Percentiles rank a stretch among this genome's conserved stretches.
Evolutionary conservation across 2,113 vertebrate genomes (phyloP).

Genomic region (Oreocharis arfaki): DNA sequence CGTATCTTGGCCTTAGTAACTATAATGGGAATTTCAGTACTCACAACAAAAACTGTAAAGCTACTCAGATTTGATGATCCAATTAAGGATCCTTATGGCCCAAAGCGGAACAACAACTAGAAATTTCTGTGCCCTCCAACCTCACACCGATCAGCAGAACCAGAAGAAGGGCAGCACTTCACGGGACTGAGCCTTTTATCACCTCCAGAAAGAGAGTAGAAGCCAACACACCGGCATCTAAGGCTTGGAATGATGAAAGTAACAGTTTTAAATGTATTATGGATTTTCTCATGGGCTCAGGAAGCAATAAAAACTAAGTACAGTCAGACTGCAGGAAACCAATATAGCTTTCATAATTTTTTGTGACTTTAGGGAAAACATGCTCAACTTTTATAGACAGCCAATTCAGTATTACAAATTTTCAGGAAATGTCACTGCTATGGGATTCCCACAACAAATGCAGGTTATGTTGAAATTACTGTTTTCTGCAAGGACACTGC

Average conservation of each 20-base stretch:
- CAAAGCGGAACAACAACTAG: neutral
- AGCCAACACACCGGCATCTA: neutral
- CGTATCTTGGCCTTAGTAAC: neutral
- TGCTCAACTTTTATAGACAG: neutral
- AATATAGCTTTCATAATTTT: conserved; percentile 50
- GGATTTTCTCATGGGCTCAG: conserved; percentile 37
- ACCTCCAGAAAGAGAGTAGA: neutral
- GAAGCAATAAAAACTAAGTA: conserved; percentile 53
- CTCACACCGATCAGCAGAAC: neutral
- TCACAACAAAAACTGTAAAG: neutral
- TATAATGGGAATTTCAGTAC: neutral
- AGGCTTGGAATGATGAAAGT: conserved; percentile 14
- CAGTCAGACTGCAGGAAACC: conserved; percentile 12
- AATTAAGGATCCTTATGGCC: neutral
- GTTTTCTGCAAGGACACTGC: neutral
- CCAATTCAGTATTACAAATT: neutral
- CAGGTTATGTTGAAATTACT: neutral
- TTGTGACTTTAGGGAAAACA: conserved; percentile 36
- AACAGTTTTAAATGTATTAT: neutral
- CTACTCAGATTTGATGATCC: neutral
- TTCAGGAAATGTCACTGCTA: neutral
- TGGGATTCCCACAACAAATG: neutral
- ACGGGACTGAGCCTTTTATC: neutral
- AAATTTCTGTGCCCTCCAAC: neutral
- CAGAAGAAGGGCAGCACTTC: neutral